These are phyloP conservation scores for Dryoscopus gambensis DNA, from an alignment of 2,113 vertebrate species.

Conservation along the genomic window DNA sequence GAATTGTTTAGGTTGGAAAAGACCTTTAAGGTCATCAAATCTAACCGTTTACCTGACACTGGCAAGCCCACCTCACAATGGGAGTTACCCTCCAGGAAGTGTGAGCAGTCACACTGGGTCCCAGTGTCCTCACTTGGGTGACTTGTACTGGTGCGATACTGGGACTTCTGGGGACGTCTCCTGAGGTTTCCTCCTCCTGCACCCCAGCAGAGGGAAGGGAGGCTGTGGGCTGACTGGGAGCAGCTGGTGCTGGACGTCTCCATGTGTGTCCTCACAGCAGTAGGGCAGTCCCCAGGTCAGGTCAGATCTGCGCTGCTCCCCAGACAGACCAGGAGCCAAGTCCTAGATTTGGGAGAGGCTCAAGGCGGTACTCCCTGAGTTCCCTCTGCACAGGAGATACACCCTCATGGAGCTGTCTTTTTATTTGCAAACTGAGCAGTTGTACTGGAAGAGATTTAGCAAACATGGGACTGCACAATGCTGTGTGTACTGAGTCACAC, in stretches of 20 bases:
- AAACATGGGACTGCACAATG: constrained; percentile 35
- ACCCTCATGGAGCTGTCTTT: not conserved
- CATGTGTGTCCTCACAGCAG: accelerated
- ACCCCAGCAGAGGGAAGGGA: not conserved
- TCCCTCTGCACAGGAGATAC: not conserved
- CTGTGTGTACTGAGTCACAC: constrained; percentile 53
- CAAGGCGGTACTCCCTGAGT: not conserved
- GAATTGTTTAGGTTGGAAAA: not conserved
- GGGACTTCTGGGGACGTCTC: not conserved
- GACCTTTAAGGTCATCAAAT: not conserved
- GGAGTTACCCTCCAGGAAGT: not conserved
- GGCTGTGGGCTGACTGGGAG: not conserved
- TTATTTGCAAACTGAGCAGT: constrained; percentile 63
- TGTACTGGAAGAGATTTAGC: constrained; percentile 50
- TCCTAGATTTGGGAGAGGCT: not conserved
- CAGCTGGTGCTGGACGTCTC: not conserved
- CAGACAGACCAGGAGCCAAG: not conserved
- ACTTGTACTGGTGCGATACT: not conserved
- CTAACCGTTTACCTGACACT: not conserved
- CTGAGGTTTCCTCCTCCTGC: not conserved
- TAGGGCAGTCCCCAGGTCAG: not conserved
- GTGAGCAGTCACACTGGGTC: not conserved
- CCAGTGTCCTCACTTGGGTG: not conserved
- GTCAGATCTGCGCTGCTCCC: not conserved
- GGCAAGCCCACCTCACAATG: not conserved